Evolutionary conservation across 2,888 invertebrate species (phyloP).

Genomic region (Argyresthia albistria): DNA sequence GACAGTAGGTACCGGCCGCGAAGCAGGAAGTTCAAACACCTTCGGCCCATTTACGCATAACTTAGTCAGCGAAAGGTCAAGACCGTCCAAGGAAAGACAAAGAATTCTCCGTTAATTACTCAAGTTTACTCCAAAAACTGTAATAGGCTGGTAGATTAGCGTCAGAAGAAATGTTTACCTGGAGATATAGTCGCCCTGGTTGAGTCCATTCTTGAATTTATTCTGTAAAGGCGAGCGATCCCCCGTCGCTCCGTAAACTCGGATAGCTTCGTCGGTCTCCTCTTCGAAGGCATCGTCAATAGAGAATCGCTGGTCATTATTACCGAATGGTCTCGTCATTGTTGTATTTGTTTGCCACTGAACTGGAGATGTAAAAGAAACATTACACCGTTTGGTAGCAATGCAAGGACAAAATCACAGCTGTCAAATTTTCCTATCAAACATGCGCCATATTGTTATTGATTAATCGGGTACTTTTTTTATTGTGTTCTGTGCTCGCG

Average conservation of each 20-base stretch:
- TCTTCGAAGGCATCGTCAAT: constrained; percentile 90
- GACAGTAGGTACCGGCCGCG: constrained; percentile 19
- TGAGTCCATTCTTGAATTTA: constrained; percentile 13
- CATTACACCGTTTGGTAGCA: constrained; percentile 39
- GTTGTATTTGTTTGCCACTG: constrained; percentile 31
- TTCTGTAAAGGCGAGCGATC: constrained; percentile 67
- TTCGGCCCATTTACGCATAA: constrained; percentile 39
- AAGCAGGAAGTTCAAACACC: constrained; percentile 39
- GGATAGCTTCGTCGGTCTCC: constrained; percentile 87
- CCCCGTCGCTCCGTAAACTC: constrained; percentile 84
- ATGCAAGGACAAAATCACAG: constrained; percentile 45
- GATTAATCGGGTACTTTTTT: constrained; percentile 16
- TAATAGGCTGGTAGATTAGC: not conserved
- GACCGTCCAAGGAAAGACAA: constrained; percentile 18
- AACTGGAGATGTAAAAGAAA: constrained; percentile 42
- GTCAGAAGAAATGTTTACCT: constrained; percentile 26
- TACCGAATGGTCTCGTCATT: constrained; percentile 67
- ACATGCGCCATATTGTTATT: constrained; percentile 67
- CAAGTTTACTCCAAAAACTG: not conserved
- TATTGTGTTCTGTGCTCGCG: too few relatives aligned
- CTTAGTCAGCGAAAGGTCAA: constrained; percentile 50
- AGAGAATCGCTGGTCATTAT: constrained; percentile 79
- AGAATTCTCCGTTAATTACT: not conserved
- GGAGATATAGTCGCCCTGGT: constrained; percentile 52
- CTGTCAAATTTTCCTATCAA: constrained; percentile 64